A percentile compares a stretch with the other conserved stretches of the same genome.
Conservation (phyloP, 2,797 vertebrate species). For the Leptoclinus maculatus region DNA sequence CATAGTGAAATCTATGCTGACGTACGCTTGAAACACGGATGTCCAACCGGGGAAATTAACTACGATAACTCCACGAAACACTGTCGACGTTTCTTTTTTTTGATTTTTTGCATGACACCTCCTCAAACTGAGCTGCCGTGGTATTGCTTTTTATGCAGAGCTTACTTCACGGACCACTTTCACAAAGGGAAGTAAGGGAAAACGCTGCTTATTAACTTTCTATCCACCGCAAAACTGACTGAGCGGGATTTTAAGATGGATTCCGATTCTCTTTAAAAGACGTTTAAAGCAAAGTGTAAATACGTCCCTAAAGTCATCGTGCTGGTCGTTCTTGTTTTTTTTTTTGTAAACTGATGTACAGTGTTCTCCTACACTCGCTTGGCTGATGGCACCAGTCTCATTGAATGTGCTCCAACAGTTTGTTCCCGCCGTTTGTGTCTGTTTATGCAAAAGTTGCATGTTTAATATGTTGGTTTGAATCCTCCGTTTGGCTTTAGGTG, state of each 20-base stretch:
- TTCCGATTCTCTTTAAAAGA: conserved; percentile 47
- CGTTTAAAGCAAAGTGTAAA: conserved; percentile 73
- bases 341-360: conserved; percentile 75
- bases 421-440: conserved; percentile 64
- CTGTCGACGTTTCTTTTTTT: conserved; percentile 39
- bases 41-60: conserved; percentile 71
- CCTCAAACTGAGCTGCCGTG: conserved; percentile 64
- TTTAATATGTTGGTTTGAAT: conserved; percentile 62
- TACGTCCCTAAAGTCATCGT: conserved; percentile 68
- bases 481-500: conserved; percentile 58
- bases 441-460: conserved; percentile 80
- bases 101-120: conserved; percentile 78
- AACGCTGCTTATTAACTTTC: conserved; percentile 62
- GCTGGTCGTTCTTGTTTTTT: conserved; percentile 46
- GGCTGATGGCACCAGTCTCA: conserved; percentile 64
- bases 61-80: conserved; percentile 48
- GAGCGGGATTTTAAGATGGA: conserved; percentile 38
- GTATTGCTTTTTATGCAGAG: conserved; percentile 75
- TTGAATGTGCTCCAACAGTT: conserved; percentile 73
- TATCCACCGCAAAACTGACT: conserved; percentile 45
- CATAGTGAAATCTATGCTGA: conserved; percentile 74
- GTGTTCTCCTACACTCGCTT: conserved; percentile 57
- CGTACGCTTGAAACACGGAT: conserved; percentile 70
- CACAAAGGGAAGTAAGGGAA: conserved; percentile 11
- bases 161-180: conserved; percentile 55